Percentiles rank a stretch among this genome's conserved stretches.
Conservation (phyloP, 2,797 vertebrate species). For the Sebastes matsubarae region DNA sequence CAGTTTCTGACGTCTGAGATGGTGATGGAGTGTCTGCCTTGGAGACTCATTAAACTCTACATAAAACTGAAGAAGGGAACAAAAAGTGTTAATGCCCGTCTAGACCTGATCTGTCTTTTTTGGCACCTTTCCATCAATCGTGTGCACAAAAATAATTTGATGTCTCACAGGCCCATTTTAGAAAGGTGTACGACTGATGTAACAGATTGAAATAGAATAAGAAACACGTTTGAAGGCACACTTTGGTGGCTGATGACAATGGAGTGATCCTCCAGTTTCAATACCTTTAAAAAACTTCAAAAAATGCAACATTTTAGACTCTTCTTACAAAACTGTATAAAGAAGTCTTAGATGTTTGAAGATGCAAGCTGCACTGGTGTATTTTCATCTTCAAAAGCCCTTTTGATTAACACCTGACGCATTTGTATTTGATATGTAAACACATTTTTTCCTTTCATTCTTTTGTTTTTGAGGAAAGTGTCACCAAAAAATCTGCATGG, state of each 20-base stretch:
- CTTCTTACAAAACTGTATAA: neutral
- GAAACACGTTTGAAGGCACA: neutral
- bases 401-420: neutral
- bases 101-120: slow-evolving; percentile 12
- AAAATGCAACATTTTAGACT: neutral
- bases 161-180: slow-evolving; percentile 10
- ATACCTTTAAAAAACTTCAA: neutral
- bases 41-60: slow-evolving; percentile 2
- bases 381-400: neutral
- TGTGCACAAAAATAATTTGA: slow-evolving; percentile 13
- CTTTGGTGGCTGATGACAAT: neutral
- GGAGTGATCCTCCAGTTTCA: neutral
- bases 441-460: neutral
- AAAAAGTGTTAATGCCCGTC: slow-evolving; percentile 18
- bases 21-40: neutral
- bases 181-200: slow-evolving; percentile 23
- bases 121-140: slow-evolving; percentile 22
- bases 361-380: neutral
- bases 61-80: slow-evolving; percentile 25
- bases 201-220: slow-evolving; percentile 44
- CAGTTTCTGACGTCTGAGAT: neutral
- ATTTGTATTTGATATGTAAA: neutral
- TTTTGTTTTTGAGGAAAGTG: neutral
- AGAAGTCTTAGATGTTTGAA: neutral
- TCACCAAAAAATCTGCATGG: neutral